Percentiles rank a stretch among this genome's conserved stretches.
Evolutionary conservation across 1,140 invertebrate genomes (phyloP).

Genomic region (Drosophila serrata): DNA sequence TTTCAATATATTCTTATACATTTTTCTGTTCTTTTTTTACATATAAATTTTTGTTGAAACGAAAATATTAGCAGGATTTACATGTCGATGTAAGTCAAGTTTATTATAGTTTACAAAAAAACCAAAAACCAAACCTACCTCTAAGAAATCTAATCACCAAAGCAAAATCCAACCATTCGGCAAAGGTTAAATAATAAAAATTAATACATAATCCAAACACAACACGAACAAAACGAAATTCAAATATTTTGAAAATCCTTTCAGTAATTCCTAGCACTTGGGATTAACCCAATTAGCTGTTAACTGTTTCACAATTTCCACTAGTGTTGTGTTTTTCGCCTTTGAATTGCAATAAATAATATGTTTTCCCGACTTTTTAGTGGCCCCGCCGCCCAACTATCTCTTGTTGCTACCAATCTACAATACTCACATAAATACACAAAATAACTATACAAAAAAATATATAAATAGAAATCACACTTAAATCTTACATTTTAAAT

Average conservation of each 20-base stretch:
- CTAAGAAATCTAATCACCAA: constrained; percentile 39
- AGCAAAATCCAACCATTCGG: constrained; percentile 25
- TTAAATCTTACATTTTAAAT: background rate
- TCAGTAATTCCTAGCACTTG: constrained; percentile 36
- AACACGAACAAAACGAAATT: background rate
- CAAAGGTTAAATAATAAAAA: constrained; percentile 54
- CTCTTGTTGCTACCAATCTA: background rate
- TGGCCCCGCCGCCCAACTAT: constrained; percentile 1
- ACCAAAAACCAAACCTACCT: constrained; percentile 33
- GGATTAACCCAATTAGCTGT: constrained; percentile 25
- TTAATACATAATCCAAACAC: constrained; percentile 10
- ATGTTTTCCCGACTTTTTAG: constrained; percentile 23
- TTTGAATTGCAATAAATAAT: constrained; percentile 22
- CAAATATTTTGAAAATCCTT: constrained; percentile 1
- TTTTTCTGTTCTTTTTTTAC: constrained; percentile 80
- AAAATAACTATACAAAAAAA: background rate
- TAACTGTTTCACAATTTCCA: constrained; percentile 43
- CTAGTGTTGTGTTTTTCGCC: constrained; percentile 39
- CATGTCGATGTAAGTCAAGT: constrained; percentile 87
- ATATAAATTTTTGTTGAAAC: constrained; percentile 60
- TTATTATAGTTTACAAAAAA: constrained; percentile 72
- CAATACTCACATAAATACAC: background rate
- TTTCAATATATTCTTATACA: constrained; percentile 80
- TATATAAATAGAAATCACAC: background rate
- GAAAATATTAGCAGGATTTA: constrained; percentile 87